A percentile compares a stretch with the other conserved stretches of the same genome.
phyloP scores from a whole-genome alignment of 2,888 invertebrate genomes.

The Stictocephala bisonia region DNA sequence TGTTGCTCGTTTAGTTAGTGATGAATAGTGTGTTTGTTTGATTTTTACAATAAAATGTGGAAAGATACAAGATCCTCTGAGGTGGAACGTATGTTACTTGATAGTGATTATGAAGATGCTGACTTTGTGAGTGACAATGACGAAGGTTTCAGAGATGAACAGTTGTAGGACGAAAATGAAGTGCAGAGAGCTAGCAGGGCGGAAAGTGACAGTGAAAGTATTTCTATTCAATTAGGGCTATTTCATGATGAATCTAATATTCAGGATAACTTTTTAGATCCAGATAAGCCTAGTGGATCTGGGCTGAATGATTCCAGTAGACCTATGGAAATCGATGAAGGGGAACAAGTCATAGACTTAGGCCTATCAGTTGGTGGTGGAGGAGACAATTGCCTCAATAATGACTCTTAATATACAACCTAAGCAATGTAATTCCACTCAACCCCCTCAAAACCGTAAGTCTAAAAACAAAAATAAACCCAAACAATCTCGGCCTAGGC shows the following conservation, averaged over 20 bases:
- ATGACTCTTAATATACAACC: background rate
- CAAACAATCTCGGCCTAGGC: slow-evolving; percentile 13
- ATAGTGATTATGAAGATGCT: slow-evolving; percentile 10
- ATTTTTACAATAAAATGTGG: slow-evolving; percentile 3
- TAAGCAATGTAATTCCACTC: background rate
- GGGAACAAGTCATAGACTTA: slow-evolving; percentile 7
- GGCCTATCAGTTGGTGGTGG: slow-evolving; percentile 19
- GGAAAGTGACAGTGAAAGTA: slow-evolving; percentile 7
- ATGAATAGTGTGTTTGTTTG: slow-evolving; percentile 9
- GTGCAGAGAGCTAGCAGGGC: background rate
- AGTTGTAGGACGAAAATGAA: slow-evolving; percentile 7
- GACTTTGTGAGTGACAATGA: slow-evolving; percentile 15
- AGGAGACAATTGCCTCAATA: slow-evolving; percentile 16
- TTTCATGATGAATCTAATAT: background rate
- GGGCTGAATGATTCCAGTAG: background rate
- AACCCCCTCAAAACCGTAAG: slow-evolving; percentile 8
- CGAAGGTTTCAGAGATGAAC: background rate
- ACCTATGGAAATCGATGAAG: slow-evolving; percentile 13
- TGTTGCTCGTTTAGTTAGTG: background rate
- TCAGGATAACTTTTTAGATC: slow-evolving; percentile 1
- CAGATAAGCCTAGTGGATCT: slow-evolving; percentile 15
- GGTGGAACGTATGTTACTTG: slow-evolving; percentile 10
- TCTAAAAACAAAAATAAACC: slow-evolving; percentile 5
- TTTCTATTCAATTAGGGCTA: slow-evolving; percentile 2
- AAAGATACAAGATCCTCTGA: slow-evolving; percentile 18